Base-by-base conservation (phyloP, 2,888 invertebrate genomes). In the Sinodicranocentrus sp. region DNA sequence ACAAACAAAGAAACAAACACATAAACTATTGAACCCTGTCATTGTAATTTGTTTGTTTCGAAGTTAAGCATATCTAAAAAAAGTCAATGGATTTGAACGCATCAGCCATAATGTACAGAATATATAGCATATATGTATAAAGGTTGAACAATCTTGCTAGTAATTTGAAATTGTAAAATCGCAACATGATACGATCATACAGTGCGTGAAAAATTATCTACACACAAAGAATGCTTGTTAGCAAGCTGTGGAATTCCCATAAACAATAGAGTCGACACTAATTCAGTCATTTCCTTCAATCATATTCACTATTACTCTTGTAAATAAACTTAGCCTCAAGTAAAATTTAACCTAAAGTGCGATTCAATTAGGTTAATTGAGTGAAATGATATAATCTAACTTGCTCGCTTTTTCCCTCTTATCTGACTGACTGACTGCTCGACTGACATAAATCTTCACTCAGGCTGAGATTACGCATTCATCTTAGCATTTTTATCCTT, bases 401-500 rank as follows among this genome's bases (percentile, higher is more conserved):
- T 67, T 43, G 43, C 39, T 52, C 21, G 21, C 23, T 48, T 48
- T n/a, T 28, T 61, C n/a, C 59, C 5, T 19, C 28, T 61, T 10
- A 61, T 28, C 28, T 61, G 28, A 63, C 68, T 61, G 28, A 63
- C 68, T 44, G 43, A 67, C 39, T 63, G 63, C 48, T 71, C 71
- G 79, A 79, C 80, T 80, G 80, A 80, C 80, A 80, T 80, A 80
- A 80, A 80, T 72, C 80, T n/a, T n/a, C n/a, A n/a, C 80, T 48
- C n/a, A 19, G n/a, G 39, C 17, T 39, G 63, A 39, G 63, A 63
- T 63, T 63, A 19, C 39, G 17, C 39, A 63, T 28, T 13, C 59
- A 17, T 63, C 25, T 17, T n/a, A n/a, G n/a, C n/a, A n/a, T n/a
- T 10, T 57, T 57, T 39, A 28, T 63, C 59, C n/a, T 8, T 59